Base-by-base conservation (phyloP, 1,140 invertebrate species). In the Drosophila chauvacae region DNA sequence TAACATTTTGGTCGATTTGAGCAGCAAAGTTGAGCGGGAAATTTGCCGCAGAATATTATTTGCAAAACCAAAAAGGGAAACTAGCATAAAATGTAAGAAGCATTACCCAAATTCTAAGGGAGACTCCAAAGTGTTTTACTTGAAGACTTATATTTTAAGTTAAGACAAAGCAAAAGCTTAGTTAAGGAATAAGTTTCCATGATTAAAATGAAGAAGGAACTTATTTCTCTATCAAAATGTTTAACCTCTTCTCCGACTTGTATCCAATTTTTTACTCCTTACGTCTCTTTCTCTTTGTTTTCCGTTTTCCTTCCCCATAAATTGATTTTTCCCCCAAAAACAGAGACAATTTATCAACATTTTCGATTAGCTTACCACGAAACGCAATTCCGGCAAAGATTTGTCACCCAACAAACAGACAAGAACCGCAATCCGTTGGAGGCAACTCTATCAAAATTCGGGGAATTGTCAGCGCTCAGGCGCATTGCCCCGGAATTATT, bases 1-100 rank as follows among this genome's bases (percentile, higher is more conserved):
- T 84, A 85, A 77, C 78, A 84, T 84, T 84, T 84, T 84, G 73
- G 73, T 68, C 65, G 72, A 84, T 85, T 84, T 85, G 66, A 62
- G 62, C 64, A 51, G 80, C 71, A 79, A 78, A 82, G 66, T 61
- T 55, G 58, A 62, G 45, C 79, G 60, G 57, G 51, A 74, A 77
- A 58, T 63, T 56, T 47, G 69, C 80, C 53, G 48, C 18, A 35
- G 55, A 51, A 35, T 51, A 51, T 51, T 51, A 51, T 51, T 51
- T 51, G 18, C 28, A 48, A 48, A 51, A 35, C 33, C 26, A 51
- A 79, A 82, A 72, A 56, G 55, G 39, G 59, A 66, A 78, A 68
- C 39, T 20, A 44, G 20, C 18, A 20, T 20, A 44, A 5, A 4
- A 20, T 20, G 13, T 26, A n/a, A 20, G 14, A n/a, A 23, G n/a